Percentiles rank a stretch among this genome's conserved stretches.
Evolutionary conservation across 2,113 vertebrate genomes (phyloP).

Genomic region (Macquaria ambigua): DNA sequence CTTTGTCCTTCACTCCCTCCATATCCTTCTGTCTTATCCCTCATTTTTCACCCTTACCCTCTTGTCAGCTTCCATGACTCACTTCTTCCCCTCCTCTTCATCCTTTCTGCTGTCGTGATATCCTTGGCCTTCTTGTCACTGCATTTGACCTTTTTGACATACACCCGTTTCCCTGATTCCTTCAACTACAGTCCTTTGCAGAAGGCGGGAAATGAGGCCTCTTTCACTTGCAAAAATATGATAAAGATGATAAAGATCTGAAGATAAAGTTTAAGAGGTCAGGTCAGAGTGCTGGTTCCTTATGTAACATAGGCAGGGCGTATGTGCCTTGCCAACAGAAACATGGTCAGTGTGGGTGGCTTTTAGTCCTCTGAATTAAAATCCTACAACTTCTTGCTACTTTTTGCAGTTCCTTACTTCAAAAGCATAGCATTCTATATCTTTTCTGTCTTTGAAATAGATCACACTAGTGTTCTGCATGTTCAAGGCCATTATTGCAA

Average conservation of each 20-base stretch:
- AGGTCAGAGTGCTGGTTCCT: not conserved
- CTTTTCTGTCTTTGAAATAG: not conserved
- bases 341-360: not conserved
- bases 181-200: not conserved
- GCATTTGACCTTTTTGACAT: slow-evolving; percentile 26
- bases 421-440: not conserved
- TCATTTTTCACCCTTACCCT: not conserved
- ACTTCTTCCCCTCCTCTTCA: not conserved
- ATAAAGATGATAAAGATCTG: not conserved
- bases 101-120: slow-evolving; percentile 10
- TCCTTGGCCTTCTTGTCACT: slow-evolving; percentile 8
- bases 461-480: not conserved
- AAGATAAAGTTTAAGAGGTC: too few species aligned
- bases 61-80: not conserved
- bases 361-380: not conserved
- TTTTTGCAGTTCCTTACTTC: not conserved
- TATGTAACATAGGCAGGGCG: not conserved
- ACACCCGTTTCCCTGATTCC: not conserved
- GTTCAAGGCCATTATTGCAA: not conserved
- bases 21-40: not conserved
- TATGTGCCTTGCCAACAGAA: slow-evolving; percentile 1
- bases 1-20: slow-evolving; percentile 14
- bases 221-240: not conserved
- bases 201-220: not conserved
- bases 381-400: not conserved